phyloP scores from a whole-genome alignment of 92 coral and sea anemone species.

The Zoanthus gigantus region DNA sequence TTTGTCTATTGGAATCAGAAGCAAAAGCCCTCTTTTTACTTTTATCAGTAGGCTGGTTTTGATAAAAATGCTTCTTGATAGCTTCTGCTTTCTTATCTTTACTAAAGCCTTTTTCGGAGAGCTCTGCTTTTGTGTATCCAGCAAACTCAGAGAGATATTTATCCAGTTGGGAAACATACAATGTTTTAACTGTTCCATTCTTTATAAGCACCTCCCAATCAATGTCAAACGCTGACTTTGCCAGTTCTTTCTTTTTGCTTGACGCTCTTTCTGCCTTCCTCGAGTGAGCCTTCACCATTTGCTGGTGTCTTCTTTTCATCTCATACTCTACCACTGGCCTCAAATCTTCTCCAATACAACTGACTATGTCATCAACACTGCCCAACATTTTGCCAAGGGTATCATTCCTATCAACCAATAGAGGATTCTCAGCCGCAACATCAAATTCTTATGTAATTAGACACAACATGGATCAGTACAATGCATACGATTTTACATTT shows the following conservation, averaged over 20 bases:
- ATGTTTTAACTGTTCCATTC: constrained; percentile 11
- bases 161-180: constrained; percentile 33
- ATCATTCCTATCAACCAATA: constrained; percentile 45
- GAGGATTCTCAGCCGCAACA: constrained; percentile 12
- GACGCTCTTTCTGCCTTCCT: constrained; percentile 38
- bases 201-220: constrained; percentile 47
- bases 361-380: constrained; percentile 35
- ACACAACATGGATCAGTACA: constrained; percentile 38
- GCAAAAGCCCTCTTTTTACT: constrained; percentile 3
- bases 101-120: constrained; percentile 53
- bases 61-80: constrained; percentile 53
- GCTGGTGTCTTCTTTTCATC: constrained; percentile 8
- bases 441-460: constrained; percentile 29
- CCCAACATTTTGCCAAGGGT: constrained; percentile 48
- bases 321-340: constrained; percentile 39
- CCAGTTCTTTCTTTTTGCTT: constrained; percentile 34
- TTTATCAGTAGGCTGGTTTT: constrained; percentile 23
- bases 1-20: constrained; percentile 5
- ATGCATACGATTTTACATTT: constrained; percentile 29
- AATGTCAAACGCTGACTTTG: constrained; percentile 42
- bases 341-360: constrained; percentile 43
- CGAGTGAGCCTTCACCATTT: constrained; percentile 39
- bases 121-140: constrained; percentile 26
- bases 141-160: constrained; percentile 41
- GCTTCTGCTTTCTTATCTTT: constrained; percentile 45